These are phyloP conservation scores for Eubasilissa splendida DNA, from an alignment of 2,888 invertebrate genomes.

Conservation along the genomic window DNA sequence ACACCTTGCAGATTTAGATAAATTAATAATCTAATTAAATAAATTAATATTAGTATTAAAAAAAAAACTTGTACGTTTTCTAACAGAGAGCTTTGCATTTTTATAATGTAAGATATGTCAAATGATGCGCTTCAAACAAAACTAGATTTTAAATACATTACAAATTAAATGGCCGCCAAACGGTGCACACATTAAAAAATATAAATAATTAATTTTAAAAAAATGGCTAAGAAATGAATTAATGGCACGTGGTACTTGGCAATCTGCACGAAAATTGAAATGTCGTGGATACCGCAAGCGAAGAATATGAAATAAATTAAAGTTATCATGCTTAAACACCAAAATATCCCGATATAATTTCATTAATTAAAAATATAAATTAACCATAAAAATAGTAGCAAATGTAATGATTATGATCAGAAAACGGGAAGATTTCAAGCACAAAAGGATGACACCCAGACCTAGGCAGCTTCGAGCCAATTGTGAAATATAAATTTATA, in stretches of 20 bases:
- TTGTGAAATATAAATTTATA: slow-evolving; percentile 12
- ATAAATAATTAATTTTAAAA: slow-evolving; percentile 8
- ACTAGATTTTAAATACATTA: too few relatives aligned
- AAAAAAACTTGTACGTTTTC: too few relatives aligned
- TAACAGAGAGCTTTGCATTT: too few relatives aligned
- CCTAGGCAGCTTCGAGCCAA: slow-evolving; percentile 17
- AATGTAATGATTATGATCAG: neutral
- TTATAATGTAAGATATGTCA: too few relatives aligned
- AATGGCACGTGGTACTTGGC: neutral
- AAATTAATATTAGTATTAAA: too few relatives aligned
- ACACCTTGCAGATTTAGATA: too few relatives aligned
- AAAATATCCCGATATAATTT: too few relatives aligned
- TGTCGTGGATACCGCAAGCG: neutral
- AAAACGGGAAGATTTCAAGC: slow-evolving; percentile 10
- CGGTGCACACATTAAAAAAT: neutral
- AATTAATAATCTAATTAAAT: too few relatives aligned
- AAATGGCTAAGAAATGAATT: neutral
- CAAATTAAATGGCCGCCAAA: too few relatives aligned
- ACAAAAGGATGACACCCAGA: neutral
- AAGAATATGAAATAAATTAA: slow-evolving; percentile 7
- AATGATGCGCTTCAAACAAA: too few relatives aligned
- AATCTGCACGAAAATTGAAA: neutral
- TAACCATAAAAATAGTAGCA: neutral
- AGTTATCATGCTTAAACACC: too few relatives aligned
- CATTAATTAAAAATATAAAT: too few relatives aligned